phyloP scores from a whole-genome alignment of 2,888 invertebrate genomes.

The Archips crataeganus region DNA sequence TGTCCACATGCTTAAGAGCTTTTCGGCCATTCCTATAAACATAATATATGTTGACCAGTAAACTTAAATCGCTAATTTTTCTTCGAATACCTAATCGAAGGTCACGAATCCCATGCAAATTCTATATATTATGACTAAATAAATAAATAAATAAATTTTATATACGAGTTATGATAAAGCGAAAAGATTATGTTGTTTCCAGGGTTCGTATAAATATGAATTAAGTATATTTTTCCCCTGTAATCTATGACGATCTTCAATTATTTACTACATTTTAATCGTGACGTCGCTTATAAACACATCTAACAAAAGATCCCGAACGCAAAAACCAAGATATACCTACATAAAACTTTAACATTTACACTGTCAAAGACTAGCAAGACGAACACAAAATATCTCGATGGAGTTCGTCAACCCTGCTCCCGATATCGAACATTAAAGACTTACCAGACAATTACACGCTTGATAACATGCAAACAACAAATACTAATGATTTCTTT shows the following conservation, averaged over 20 bases:
- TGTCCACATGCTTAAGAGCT: no score
- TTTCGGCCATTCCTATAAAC: no score
- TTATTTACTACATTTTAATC: slow-evolving; percentile 7
- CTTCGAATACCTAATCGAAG: no score
- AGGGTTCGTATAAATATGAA: not conserved
- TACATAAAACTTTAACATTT: not conserved
- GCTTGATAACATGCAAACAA: not conserved
- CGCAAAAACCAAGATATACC: not conserved
- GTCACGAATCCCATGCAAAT: no score
- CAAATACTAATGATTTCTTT: slow-evolving; percentile 2
- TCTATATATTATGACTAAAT: no score
- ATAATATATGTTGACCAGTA: no score
- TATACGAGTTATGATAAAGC: no score
- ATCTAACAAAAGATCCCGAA: slow-evolving; percentile 22
- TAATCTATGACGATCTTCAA: not conserved
- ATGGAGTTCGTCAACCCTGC: slow-evolving; percentile 10
- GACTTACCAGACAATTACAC: slow-evolving; percentile 21
- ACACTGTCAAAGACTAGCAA: slow-evolving; percentile 8
- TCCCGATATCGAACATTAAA: not conserved
- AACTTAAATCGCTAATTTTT: no score
- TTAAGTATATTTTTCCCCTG: not conserved
- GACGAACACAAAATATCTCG: slow-evolving; percentile 18
- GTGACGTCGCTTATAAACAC: not conserved
- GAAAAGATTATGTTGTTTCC: no score
- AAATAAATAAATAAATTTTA: no score